These are phyloP conservation scores for Vesta saturnalis DNA, from an alignment of 2,888 invertebrate genomes.

Conservation along the genomic window DNA sequence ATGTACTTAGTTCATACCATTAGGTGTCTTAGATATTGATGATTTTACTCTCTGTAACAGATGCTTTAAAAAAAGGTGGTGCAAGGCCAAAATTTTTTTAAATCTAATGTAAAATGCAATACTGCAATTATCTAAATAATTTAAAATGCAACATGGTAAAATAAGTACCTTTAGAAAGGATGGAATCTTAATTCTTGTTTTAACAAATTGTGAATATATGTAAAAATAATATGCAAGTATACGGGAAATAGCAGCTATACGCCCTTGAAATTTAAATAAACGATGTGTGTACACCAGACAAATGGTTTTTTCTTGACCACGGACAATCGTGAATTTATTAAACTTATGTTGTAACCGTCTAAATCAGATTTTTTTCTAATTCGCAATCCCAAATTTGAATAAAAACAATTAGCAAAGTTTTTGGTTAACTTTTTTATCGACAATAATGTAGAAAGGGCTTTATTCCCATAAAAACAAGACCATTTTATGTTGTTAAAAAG, in stretches of 20 bases:
- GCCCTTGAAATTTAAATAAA: slow-evolving; percentile 38
- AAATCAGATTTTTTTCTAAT: too few species aligned
- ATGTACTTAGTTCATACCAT: slow-evolving; percentile 4
- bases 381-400: too few species aligned
- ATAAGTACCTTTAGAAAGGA: neutral
- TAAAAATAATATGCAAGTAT: slow-evolving; percentile 19
- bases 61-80: neutral
- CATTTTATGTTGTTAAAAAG: too few species aligned
- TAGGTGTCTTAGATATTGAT: neutral
- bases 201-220: slow-evolving; percentile 21
- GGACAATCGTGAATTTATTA: slow-evolving; percentile 33
- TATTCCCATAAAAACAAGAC: too few species aligned
- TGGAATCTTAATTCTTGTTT: neutral
- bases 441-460: too few species aligned
- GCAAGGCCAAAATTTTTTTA: neutral
- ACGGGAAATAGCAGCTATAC: slow-evolving; percentile 24
- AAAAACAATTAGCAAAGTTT: too few species aligned
- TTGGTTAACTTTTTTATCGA: too few species aligned
- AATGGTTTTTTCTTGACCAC: slow-evolving; percentile 35
- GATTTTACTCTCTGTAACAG: neutral
- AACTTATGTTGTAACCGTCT: too few species aligned
- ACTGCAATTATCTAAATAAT: neutral
- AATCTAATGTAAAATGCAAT: neutral
- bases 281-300: slow-evolving; percentile 33
- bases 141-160: neutral